A percentile compares a stretch with the other conserved stretches of the same genome.
Evolutionary conservation across 2,797 vertebrate species (phyloP).

Genomic region (Chaunax sp.): DNA sequence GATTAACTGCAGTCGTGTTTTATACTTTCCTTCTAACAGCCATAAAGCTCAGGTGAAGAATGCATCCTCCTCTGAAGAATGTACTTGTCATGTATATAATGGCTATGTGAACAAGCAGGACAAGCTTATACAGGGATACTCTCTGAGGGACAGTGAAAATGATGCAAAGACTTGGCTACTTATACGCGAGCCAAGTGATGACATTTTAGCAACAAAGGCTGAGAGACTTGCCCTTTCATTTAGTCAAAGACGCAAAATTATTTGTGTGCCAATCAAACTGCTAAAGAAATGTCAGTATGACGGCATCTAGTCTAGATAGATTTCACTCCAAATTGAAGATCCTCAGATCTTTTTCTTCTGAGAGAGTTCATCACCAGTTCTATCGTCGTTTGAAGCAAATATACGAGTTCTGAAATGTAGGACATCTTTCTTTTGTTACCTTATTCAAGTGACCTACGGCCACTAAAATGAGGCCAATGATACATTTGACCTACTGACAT

Average conservation of each 20-base stretch:
- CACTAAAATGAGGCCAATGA: background rate
- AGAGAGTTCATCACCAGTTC: constrained; percentile 35
- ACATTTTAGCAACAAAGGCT: constrained; percentile 78
- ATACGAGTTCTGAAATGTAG: constrained; percentile 8
- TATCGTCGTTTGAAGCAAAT: constrained; percentile 23
- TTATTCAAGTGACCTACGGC: constrained; percentile 6
- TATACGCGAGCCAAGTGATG: constrained; percentile 72
- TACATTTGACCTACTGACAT: constrained; percentile 31
- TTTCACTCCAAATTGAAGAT: constrained; percentile 70
- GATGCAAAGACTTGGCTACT: constrained; percentile 67
- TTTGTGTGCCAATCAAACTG: constrained; percentile 71
- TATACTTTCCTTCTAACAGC: background rate
- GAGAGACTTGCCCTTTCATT: constrained; percentile 70
- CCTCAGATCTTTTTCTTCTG: constrained; percentile 47
- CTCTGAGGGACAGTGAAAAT: constrained; percentile 65
- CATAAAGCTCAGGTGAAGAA: constrained; percentile 28
- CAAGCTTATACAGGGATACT: constrained; percentile 65
- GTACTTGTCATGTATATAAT: constrained; percentile 64
- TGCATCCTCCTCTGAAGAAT: constrained; percentile 30
- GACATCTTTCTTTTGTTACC: constrained; percentile 5
- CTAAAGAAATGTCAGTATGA: constrained; percentile 60
- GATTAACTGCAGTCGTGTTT: background rate
- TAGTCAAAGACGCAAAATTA: constrained; percentile 69
- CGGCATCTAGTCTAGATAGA: constrained; percentile 56
- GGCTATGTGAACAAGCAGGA: constrained; percentile 55